Base-by-base conservation (phyloP, 2,888 invertebrate species). In the Brachycybe producta region DNA sequence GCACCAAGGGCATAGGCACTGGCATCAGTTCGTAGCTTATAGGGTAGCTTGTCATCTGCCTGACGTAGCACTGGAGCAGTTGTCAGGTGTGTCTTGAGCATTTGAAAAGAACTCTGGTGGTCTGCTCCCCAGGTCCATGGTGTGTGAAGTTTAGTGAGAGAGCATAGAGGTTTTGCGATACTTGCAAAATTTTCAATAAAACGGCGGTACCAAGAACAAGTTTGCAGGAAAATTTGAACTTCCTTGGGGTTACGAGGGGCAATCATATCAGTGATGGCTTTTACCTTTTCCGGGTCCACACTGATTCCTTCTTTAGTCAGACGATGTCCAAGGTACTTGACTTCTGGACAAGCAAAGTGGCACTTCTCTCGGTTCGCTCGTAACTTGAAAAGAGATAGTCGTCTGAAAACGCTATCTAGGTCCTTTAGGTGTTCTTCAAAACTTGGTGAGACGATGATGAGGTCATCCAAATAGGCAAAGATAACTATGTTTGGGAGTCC, bases 1-100 rank as follows among this genome's bases (percentile, higher is more conserved):
- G 40, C 40, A 21, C 40, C 40, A 7, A 40, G 5, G 40, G 40
- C 40, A 40, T 40, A 40, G 23, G 40, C 40, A 40, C 3, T 40
- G 40, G 40, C 5, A 40, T 5, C 40, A 3, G 40, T 40, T n/a
- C 8, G 40, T 7, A 35, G 36, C 5, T 17, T 15, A 35, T 17
- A 35, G 15, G 36, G 36, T 19, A 5, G 5, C 5, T 15, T 35
- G 5, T 35, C 36, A 35, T 35, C 36, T 5, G 7, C 36, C 7
- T 35, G 36, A 17, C 7, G 36, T 5, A 35, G 36, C 17, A 35
- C 36, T 4, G 36, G 36, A 5, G 36, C 36, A 3, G 36, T 35
- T 15, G 7, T 35, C 17, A 35, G 36, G 5, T 17, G 7, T 8
- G 17, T 3, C 36, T 35, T 35, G 17, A 35, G 7, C 5, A 17